Evolutionary conservation across 2,888 invertebrate genomes (phyloP).

Genomic region (Heliconius hortense): DNA sequence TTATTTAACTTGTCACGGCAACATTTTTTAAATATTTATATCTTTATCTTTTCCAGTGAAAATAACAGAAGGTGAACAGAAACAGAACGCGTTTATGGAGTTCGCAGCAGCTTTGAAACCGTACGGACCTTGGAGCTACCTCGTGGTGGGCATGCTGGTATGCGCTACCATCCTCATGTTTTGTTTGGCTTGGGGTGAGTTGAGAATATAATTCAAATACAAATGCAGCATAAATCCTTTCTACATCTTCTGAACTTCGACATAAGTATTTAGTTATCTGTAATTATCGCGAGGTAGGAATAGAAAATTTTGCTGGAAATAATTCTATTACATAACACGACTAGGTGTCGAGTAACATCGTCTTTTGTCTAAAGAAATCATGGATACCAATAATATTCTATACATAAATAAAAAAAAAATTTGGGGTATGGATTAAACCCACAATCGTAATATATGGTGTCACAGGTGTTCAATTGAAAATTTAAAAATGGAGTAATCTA

Average conservation of each 20-base stretch:
- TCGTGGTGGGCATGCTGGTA: conserved; percentile 86
- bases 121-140: conserved; percentile 88
- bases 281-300: too few species aligned
- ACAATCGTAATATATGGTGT: too few species aligned
- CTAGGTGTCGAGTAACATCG: too few species aligned
- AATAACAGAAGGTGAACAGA: conserved; percentile 71
- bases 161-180: conserved; percentile 87
- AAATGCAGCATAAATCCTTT: too few species aligned
- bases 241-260: background rate
- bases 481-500: too few species aligned
- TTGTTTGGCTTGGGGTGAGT: conserved; percentile 85
- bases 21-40: background rate
- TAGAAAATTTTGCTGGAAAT: too few species aligned
- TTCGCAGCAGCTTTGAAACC: conserved; percentile 84
- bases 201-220: background rate
- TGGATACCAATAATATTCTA: too few species aligned
- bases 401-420: too few species aligned
- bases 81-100: conserved; percentile 73
- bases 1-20: background rate
- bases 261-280: background rate
- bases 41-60: conserved; percentile 65
- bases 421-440: too few species aligned
- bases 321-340: too few species aligned
- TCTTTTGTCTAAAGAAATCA: too few species aligned
- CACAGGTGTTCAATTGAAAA: too few species aligned